Base-by-base conservation (phyloP, 1,140 invertebrate species). In the Lepidurus packardi region DNA sequence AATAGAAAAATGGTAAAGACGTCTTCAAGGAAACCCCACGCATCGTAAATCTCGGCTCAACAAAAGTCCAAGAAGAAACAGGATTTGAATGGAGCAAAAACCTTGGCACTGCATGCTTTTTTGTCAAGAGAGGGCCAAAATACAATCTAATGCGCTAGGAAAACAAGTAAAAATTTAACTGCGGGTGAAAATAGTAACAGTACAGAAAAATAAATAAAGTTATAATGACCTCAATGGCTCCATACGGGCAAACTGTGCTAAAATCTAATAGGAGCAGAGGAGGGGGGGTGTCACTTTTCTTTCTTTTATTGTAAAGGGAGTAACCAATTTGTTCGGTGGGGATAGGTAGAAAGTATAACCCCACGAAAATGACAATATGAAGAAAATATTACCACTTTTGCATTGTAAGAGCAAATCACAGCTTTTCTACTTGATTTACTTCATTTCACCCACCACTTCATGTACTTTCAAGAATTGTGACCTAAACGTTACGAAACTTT, bases 21-120 rank as follows among this genome's bases (percentile, higher is more conserved):
- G 53, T 21, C 16, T 65, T 1, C 16, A 13, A 13, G 3, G 53
- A n/a, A 65, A n/a, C 7, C 21, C 0, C 53, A 21, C 34, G 34
- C 34, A 65, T 65, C 1, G 21, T 65, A 65, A 65, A 65, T 65
- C 21, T 65, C 53, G 21, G 53, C 53, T 65, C 53, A 65, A 65
- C 13, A 65, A 4, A 65, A 65, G 53, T 65, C 21, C 45, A 47
- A 10, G 45, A 65, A 21, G 13, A 16, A 65, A 65, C 16, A 21
- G 53, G 6, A 16, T 65, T 9, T 7, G 21, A 65, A 65, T 21
- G 53, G 16, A 13, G 53, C 53, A 65, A 47, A 47, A 65, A 65
- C 53, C 53, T 65, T 65, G 53, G 53, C 53, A 65, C 53, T n/a
- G 53, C 53, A 65, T 16, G 53, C 53, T 65, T 65, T 65, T 65